A percentile compares a stretch with the other conserved stretches of the same genome.
Conservation (phyloP, 2,888 invertebrate genomes). For the Meghimatium bilineatum region DNA sequence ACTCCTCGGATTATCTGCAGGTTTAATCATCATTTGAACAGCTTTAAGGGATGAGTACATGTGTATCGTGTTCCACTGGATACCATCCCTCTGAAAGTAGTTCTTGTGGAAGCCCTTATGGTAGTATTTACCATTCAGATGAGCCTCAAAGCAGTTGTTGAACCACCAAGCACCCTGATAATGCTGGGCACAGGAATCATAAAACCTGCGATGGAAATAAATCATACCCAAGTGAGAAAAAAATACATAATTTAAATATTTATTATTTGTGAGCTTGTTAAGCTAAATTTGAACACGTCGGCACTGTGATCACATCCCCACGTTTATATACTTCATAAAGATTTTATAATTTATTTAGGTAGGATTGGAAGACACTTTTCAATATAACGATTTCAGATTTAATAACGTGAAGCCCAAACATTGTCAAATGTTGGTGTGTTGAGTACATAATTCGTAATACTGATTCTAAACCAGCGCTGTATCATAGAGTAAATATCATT, state of each 20-base stretch:
- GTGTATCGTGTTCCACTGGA: constrained; percentile 76
- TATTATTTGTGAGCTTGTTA: too few species aligned
- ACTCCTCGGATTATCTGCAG: constrained; percentile 52
- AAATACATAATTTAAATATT: not conserved
- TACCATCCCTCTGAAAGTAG: constrained; percentile 74
- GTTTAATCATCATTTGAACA: constrained; percentile 74
- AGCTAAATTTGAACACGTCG: too few species aligned
- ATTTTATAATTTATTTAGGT: too few species aligned
- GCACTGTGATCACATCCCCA: too few species aligned
- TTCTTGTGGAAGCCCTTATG: constrained; percentile 72
- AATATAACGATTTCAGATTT: too few species aligned
- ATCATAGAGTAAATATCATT: too few species aligned
- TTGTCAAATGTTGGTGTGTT: too few species aligned
- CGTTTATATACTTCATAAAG: too few species aligned
- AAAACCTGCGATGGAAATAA: constrained; percentile 21
- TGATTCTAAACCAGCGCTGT: too few species aligned
- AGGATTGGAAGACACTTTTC: too few species aligned
- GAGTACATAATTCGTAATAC: too few species aligned
- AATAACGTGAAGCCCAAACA: too few species aligned
- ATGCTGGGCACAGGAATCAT: constrained; percentile 74
- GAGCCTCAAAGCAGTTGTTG: constrained; percentile 74
- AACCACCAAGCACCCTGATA: constrained; percentile 77
- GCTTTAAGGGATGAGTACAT: constrained; percentile 72
- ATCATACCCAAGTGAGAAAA: not conserved
- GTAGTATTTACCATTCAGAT: constrained; percentile 76